These are phyloP conservation scores for Euthynnus affinis DNA, from an alignment of 2,797 vertebrate genomes.

Conservation along the genomic window DNA sequence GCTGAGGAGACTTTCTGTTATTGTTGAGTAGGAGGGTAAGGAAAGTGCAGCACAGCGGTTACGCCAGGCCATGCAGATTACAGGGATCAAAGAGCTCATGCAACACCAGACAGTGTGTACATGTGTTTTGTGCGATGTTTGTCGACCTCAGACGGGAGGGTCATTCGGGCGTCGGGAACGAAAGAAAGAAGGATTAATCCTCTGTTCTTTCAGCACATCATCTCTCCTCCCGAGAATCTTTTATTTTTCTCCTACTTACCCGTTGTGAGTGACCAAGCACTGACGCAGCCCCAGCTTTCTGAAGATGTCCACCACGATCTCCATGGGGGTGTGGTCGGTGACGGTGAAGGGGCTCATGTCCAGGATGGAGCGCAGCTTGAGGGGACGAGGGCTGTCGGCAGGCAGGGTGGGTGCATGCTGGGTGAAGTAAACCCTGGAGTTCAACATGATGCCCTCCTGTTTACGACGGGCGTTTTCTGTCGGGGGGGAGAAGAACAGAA, in stretches of 20 bases:
- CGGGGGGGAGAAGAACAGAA: neutral
- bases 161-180: no score
- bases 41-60: slow-evolving; percentile 57
- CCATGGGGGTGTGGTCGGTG: slow-evolving; percentile 99
- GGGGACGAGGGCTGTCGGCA: slow-evolving; percentile 95
- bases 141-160: slow-evolving; percentile 11
- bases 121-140: slow-evolving; percentile 27
- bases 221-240: neutral
- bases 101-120: slow-evolving; percentile 51
- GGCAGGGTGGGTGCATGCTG: slow-evolving; percentile 97
- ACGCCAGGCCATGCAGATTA: slow-evolving; percentile 69
- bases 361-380: slow-evolving; percentile 97
- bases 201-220: neutral
- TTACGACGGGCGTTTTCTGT: slow-evolving; percentile 97
- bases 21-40: slow-evolving; percentile 19
- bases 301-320: slow-evolving; percentile 99
- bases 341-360: slow-evolving; percentile 99
- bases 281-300: slow-evolving; percentile 98
- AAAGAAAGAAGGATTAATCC: neutral
- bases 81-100: slow-evolving; percentile 51
- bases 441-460: slow-evolving; percentile 96
- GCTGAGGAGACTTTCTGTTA: slow-evolving; percentile 23
- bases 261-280: slow-evolving; percentile 99
- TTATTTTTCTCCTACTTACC: slow-evolving; percentile 80
- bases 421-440: slow-evolving; percentile 96